Percentiles rank a stretch among this genome's conserved stretches.
Conservation (phyloP, 2,113 vertebrate genomes). For the Alectura lathami region DNA sequence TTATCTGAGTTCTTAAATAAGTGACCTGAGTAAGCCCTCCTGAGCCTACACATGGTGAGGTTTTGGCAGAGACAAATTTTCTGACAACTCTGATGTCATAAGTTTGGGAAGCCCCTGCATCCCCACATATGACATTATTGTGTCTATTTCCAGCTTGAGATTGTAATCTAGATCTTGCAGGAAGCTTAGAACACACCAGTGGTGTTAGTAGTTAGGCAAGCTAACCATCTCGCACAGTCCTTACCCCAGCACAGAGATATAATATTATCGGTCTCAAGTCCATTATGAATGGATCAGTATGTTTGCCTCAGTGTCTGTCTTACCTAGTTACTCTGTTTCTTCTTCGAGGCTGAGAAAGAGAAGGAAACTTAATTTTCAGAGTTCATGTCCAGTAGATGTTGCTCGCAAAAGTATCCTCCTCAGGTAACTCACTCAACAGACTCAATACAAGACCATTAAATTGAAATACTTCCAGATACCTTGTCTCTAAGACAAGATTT, state of each 20-base stretch:
- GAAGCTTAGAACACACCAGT: not conserved
- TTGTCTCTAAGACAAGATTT: not conserved
- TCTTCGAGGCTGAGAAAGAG: not conserved
- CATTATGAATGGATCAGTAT: not conserved
- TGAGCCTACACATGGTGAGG: not conserved
- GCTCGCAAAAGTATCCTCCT: not conserved
- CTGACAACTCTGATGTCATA: not conserved
- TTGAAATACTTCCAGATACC: not conserved
- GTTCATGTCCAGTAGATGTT: not conserved
- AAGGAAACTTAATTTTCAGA: not conserved
- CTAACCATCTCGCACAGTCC: fast-evolving
- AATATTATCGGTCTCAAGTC: not conserved
- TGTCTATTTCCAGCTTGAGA: not conserved
- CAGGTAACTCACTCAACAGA: not conserved
- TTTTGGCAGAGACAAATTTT: not conserved
- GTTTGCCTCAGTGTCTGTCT: not conserved
- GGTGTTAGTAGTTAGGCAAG: not conserved
- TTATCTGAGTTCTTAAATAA: not conserved
- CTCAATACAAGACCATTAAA: not conserved
- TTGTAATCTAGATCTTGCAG: not conserved
- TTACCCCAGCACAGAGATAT: not conserved
- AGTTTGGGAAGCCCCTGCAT: not conserved
- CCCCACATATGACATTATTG: not conserved
- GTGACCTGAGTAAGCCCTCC: not conserved
- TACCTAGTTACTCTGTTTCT: not conserved